phyloP scores from a whole-genome alignment of 2,113 vertebrate species.

The Oncorhynchus clarkii region DNA sequence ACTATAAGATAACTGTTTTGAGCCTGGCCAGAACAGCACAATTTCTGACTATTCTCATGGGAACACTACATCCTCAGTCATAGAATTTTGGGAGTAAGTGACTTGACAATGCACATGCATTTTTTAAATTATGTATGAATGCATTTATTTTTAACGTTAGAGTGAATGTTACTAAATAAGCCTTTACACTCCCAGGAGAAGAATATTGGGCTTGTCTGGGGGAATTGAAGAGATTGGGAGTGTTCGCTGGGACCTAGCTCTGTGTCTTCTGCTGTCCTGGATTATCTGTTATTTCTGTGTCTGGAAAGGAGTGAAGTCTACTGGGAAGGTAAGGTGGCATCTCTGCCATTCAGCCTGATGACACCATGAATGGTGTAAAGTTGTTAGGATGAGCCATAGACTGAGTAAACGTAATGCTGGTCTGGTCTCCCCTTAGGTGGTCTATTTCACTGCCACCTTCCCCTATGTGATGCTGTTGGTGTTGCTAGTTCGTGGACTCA shows the following conservation, averaged over 20 bases:
- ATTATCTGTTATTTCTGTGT: slow-evolving; percentile 83
- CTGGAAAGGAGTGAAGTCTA: slow-evolving; percentile 83
- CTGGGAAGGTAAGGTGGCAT: slow-evolving; percentile 73
- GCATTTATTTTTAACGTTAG: background rate
- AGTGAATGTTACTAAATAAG: slow-evolving; percentile 5
- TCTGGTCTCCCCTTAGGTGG: slow-evolving; percentile 74
- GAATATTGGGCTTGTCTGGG: slow-evolving; percentile 82
- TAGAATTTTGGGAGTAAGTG: slow-evolving; percentile 97
- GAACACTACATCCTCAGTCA: slow-evolving; percentile 81
- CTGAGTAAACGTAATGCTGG: background rate
- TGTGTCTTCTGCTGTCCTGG: slow-evolving; percentile 79
- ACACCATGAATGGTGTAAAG: background rate
- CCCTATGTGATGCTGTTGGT: slow-evolving; percentile 88
- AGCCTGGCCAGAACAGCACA: slow-evolving; percentile 64
- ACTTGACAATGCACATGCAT: background rate
- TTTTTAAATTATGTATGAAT: background rate
- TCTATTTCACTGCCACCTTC: slow-evolving; percentile 95
- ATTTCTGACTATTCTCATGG: slow-evolving; percentile 44
- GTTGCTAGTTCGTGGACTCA: slow-evolving; percentile 88
- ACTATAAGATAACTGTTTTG: slow-evolving; percentile 72
- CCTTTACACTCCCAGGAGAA: slow-evolving; percentile 71
- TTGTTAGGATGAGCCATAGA: background rate
- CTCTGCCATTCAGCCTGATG: background rate
- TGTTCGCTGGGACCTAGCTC: slow-evolving; percentile 77
- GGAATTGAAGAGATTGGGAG: slow-evolving; percentile 85